These are phyloP conservation scores for Plutomurus gul DNA, from an alignment of 1,140 invertebrate genomes.

Conservation along the genomic window DNA sequence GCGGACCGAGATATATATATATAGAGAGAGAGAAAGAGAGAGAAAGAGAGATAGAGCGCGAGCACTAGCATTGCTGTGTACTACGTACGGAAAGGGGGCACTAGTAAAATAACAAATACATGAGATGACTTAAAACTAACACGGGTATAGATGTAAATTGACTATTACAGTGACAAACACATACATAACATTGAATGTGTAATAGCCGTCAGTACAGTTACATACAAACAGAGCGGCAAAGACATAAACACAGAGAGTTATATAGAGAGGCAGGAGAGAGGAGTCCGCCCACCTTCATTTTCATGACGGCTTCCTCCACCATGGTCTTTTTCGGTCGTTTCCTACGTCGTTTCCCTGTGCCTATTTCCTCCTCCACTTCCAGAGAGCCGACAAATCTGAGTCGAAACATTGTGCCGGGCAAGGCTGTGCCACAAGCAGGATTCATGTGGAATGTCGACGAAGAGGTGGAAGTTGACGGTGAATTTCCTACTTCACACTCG, in stretches of 20 bases:
- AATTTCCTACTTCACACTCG: neutral
- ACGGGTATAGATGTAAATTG: neutral
- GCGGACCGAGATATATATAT: neutral
- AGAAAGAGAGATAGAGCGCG: neutral
- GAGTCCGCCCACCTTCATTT: constrained; percentile 79
- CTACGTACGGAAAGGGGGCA: neutral
- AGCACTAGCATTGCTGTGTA: too few relatives aligned
- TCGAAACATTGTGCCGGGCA: constrained; percentile 75
- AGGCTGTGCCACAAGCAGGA: constrained; percentile 51
- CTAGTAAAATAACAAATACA: neutral
- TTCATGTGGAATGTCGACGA: constrained; percentile 35
- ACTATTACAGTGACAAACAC: neutral
- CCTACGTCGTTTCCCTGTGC: constrained; percentile 68
- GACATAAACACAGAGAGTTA: neutral
- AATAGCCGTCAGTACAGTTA: too few relatives aligned
- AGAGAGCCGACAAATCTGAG: constrained; percentile 81
- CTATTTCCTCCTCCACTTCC: constrained; percentile 77
- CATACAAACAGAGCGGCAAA: too few relatives aligned
- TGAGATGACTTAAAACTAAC: neutral
- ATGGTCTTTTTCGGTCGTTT: constrained; percentile 84
- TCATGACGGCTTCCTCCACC: constrained; percentile 94
- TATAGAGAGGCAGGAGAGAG: constrained; percentile 28
- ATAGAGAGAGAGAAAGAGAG: neutral
- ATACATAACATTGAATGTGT: neutral
- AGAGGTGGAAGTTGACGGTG: constrained; percentile 8